Percentiles rank a stretch among this genome's conserved stretches.
These are phyloP conservation scores for Denticeps clupeoides DNA, from an alignment of 2,797 vertebrate genomes.

Conservation along the genomic window DNA sequence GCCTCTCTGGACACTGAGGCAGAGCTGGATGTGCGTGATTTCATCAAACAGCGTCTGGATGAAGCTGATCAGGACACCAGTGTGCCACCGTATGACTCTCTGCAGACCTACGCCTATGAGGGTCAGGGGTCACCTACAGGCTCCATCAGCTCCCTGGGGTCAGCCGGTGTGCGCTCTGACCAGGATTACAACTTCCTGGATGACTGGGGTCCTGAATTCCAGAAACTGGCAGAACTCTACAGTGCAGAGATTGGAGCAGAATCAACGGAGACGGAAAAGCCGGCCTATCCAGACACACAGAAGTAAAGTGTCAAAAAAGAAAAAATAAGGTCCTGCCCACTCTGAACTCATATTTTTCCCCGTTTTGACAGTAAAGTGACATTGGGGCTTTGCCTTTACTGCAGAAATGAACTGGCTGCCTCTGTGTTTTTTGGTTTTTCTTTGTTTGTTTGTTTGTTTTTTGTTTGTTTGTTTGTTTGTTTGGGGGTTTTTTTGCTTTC, in stretches of 20 bases:
- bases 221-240: slow-evolving; percentile 89
- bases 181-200: slow-evolving; percentile 89
- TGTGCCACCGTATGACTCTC: slow-evolving; percentile 87
- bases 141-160: slow-evolving; percentile 87
- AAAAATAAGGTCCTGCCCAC: slow-evolving; percentile 18
- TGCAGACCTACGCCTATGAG: slow-evolving; percentile 96
- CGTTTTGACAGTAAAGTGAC: slow-evolving; percentile 44
- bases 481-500: slow-evolving; percentile 66
- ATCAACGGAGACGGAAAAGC: slow-evolving; percentile 25
- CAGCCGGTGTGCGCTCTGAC: slow-evolving; percentile 73
- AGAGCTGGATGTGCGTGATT: slow-evolving; percentile 76
- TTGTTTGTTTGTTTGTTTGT: no score
- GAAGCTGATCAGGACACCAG: slow-evolving; percentile 85
- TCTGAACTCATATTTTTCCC: slow-evolving; percentile 35
- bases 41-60: slow-evolving; percentile 79
- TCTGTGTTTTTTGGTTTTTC: no score
- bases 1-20: slow-evolving; percentile 20
- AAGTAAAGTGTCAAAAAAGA: slow-evolving; percentile 57
- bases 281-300: slow-evolving; percentile 74
- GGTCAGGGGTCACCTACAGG: slow-evolving; percentile 84
- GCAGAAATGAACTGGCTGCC: no score
- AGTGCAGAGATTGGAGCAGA: slow-evolving; percentile 60
- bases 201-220: slow-evolving; percentile 89
- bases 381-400: no score
- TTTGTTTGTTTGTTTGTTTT: slow-evolving; percentile 44